Percentiles rank a stretch among this genome's conserved stretches.
Evolutionary conservation across 2,113 vertebrate species (phyloP).

Genomic region (Notiomystis cincta): DNA sequence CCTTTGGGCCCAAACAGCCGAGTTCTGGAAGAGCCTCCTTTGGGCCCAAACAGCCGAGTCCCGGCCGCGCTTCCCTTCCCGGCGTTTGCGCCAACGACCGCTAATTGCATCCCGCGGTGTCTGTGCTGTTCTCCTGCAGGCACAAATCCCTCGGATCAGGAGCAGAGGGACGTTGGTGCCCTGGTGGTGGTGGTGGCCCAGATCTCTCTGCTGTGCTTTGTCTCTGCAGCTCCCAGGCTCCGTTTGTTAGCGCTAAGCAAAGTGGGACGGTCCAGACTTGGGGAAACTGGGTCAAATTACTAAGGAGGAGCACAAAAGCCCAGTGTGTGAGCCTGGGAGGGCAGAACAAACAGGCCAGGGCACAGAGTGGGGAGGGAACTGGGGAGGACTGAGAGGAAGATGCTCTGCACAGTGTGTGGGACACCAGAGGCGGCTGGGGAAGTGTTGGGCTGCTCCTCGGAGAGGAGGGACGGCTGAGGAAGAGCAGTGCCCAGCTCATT

Average conservation of each 20-base stretch:
- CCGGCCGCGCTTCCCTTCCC: neutral
- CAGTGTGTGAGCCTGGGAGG: neutral
- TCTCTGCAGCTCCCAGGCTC: neutral
- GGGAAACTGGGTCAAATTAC: neutral
- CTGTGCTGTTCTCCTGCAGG: neutral
- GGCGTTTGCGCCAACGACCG: neutral
- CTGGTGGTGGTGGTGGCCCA: neutral
- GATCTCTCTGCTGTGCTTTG: neutral
- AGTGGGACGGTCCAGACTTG: neutral
- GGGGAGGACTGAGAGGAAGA: neutral
- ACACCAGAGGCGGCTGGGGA: neutral
- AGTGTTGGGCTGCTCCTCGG: neutral
- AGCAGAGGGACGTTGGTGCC: neutral
- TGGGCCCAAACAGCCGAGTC: neutral
- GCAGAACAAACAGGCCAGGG: neutral
- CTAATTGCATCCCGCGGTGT: neutral
- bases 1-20: too few species aligned
- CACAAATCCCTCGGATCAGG: neutral
- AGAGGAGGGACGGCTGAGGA: neutral
- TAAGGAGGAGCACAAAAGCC: neutral
- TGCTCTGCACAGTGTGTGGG: fast-evolving
- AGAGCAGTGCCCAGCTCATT: neutral
- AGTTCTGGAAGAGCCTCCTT: neutral
- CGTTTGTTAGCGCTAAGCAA: neutral
- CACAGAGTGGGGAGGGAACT: neutral